Percentiles rank a stretch among this genome's conserved stretches.
Evolutionary conservation across 2,113 vertebrate species (phyloP).

Genomic region (Hypanus sabinus): DNA sequence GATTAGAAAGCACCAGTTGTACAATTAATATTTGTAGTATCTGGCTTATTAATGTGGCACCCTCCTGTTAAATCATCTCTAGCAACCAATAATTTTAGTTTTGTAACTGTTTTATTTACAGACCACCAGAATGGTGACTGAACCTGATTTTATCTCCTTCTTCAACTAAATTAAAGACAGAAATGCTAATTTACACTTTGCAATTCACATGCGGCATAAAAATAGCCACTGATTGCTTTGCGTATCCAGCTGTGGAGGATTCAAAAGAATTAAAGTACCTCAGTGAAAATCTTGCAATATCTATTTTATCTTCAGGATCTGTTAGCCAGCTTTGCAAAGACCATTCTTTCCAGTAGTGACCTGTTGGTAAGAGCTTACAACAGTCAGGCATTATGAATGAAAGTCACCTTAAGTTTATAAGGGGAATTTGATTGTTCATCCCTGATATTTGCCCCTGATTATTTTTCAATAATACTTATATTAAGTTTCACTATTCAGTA

Average conservation of each 20-base stretch:
- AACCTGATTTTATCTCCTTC: background rate
- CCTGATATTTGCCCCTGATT: background rate
- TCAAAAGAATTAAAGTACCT: background rate
- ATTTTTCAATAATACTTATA: background rate
- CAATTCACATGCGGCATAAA: background rate
- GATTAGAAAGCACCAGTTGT: background rate
- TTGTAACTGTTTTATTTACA: conserved; percentile 19
- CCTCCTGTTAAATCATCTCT: background rate
- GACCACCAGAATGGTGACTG: background rate
- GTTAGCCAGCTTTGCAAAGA: background rate
- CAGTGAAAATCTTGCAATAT: background rate
- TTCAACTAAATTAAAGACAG: background rate
- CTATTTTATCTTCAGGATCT: background rate
- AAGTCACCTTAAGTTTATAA: background rate
- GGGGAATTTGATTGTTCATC: background rate
- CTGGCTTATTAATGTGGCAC: background rate
- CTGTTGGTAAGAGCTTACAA: background rate
- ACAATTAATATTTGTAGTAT: conserved; percentile 8
- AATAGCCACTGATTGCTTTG: background rate
- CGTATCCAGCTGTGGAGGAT: background rate
- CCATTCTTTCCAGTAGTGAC: background rate
- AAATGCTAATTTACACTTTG: background rate
- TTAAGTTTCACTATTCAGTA: background rate
- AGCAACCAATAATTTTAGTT: background rate
- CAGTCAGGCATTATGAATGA: background rate